Base-by-base conservation (phyloP, 2,888 invertebrate species). In the Rotaria sp. region DNA sequence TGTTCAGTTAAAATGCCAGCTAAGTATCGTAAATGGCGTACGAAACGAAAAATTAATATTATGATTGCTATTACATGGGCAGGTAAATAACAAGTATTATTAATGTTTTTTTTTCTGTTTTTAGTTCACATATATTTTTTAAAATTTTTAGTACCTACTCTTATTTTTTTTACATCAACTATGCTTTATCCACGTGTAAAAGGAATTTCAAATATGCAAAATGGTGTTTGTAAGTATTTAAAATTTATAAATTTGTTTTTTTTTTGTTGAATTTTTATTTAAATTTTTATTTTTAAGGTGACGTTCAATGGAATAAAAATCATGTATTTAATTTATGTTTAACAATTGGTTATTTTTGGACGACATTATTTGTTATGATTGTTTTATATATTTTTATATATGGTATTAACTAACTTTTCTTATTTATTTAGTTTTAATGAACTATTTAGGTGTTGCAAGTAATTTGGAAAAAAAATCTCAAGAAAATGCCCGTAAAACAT, bases 1-100 rank as follows among this genome's bases (percentile, higher is more conserved):
- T 98, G 98, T 92, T 97, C 97, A 52, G 98, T 99, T 13, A 97
- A 96, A 93, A 97, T 97, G 88, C 97, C 99, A 10, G 96, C 99
- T 26, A 95, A 95, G 89, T 99, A 99, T 90, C 93, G 98, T 88
- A 95, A 95, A 89, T 99, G 99, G 99, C 93, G 97, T 86, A 97
- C 97, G 10, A 96, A 96, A 90, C 94, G 94, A 88, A 94, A 95
- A 89, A 97, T 97, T 26, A 75, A 85, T 50, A 4, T 85, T n/a
- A 86, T 86, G 86, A 84, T 86, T 24, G 57, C 57, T 67, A 35
- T 86, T 10, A 86, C 86, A 50, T 86, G 86, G 86, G 35, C 74
- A 30, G 84, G 84, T 38, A 84, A 67, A 95, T 50, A 4, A 50
- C 10, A 50, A 50, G 1, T 18, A 50, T 50, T 45, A 45, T 11